phyloP scores from a whole-genome alignment of 2,113 vertebrate genomes.

The Rhea pennata region DNA sequence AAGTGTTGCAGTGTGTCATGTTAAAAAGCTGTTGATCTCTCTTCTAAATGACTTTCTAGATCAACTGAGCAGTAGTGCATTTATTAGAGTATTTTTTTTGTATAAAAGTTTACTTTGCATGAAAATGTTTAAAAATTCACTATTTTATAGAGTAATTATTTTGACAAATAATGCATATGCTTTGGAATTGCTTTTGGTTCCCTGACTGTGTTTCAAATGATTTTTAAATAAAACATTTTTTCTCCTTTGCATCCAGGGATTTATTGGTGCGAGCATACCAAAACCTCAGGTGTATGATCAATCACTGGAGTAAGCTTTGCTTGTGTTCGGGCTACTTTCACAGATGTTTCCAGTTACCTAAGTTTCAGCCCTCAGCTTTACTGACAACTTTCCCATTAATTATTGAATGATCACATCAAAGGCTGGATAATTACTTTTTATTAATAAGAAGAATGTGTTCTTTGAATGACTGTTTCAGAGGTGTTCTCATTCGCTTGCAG shows the following conservation, averaged over 20 bases:
- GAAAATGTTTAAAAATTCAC: background rate
- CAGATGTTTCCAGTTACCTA: conserved; percentile 30
- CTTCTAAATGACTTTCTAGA: background rate
- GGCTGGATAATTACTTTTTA: background rate
- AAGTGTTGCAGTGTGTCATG: background rate
- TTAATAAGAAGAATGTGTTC: background rate
- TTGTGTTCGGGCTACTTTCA: conserved; percentile 27
- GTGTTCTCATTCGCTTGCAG: background rate
- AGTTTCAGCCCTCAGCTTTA: conserved; percentile 22
- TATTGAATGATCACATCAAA: background rate
- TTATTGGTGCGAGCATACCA: background rate
- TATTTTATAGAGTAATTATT: background rate
- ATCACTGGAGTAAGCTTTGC: conserved; percentile 3
- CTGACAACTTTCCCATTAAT: conserved; percentile 7
- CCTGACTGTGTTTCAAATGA: background rate
- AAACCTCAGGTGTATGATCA: conserved; percentile 53
- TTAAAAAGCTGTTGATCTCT: background rate
- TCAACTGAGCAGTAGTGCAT: background rate
- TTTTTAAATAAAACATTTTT: background rate
- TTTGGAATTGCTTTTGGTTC: background rate
- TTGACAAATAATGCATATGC: background rate
- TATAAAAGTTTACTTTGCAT: background rate
- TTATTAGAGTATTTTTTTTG: background rate
- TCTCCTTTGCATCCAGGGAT: background rate
- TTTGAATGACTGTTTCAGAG: background rate